Evolutionary conservation across 1,140 invertebrate genomes (phyloP), one percentile per base, ranked within the genome.

Genomic region (Zaprionus camerounensis): DNA sequence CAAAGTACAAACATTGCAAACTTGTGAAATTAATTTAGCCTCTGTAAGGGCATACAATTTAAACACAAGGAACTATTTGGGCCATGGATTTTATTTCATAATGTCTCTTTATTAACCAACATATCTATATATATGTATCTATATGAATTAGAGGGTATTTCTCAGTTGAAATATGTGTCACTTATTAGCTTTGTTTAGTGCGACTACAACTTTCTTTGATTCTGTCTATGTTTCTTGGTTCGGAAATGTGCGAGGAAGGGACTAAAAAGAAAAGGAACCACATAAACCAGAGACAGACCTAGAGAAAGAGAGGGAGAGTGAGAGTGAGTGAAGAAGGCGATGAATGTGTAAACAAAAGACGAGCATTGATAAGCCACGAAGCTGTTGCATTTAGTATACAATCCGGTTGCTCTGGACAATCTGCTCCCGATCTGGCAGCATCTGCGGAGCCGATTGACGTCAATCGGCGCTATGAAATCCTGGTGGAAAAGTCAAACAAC

Each of bases 401-500:
- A 44, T 67, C 55, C 56, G 65, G 65, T 22, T 49, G 55, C 58
- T 76, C 53, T 57, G 67, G 31, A 28, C 71, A 36, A 68, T 61
- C 61, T 38, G 59, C 26, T 63, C 67, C 22, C 46, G 20, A 51
- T 51, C 46, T 24, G 26, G 55, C 46, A 63, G 59, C 58, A 46
- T 34, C 49, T 46, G 6, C 65, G 64, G 24, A 44, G 31, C 22
- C 62, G n/a, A 76, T 76, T 76, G 74, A 76, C 74, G 74, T 76
- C 74, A 76, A 76, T 76, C 1, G 62, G 63, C 62, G 44, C 28
- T 57, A 26, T 49, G 63, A 76, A 66, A 76, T 76, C 74, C 74
- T 76, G 74, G 34, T 66, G 74, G 69, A 72, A 72, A 76, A 72
- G 72, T 76, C 74, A 76, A 76, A 28, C 38, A 34, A 46, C 69